Percentiles rank a stretch among this genome's conserved stretches.
These are phyloP conservation scores for Mamestra brassicae DNA, from an alignment of 2,888 invertebrate species.

Conservation along the genomic window DNA sequence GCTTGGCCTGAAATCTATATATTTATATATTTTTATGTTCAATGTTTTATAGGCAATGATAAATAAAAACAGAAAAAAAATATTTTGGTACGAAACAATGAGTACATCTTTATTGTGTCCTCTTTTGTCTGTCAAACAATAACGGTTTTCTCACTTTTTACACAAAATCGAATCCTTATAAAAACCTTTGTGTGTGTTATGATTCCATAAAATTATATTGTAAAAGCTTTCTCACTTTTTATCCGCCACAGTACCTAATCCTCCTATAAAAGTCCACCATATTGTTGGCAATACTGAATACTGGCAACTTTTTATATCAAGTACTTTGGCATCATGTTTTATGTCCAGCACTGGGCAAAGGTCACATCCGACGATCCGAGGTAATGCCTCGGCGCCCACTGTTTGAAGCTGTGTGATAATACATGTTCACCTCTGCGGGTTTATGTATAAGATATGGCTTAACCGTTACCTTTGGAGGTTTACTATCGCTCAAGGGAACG, in stretches of 20 bases:
- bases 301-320: slow-evolving; percentile 48
- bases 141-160: slow-evolving; percentile 16
- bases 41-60: neutral
- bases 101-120: neutral
- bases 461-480: slow-evolving; percentile 36
- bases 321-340: slow-evolving; percentile 57
- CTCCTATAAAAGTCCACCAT: slow-evolving; percentile 47
- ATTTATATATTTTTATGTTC: neutral
- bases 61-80: neutral
- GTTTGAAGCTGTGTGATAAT: slow-evolving; percentile 41
- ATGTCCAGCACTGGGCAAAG: slow-evolving; percentile 56
- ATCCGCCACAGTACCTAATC: slow-evolving; percentile 47
- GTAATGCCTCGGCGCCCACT: slow-evolving; percentile 34
- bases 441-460: slow-evolving; percentile 28
- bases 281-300: slow-evolving; percentile 45
- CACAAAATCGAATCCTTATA: slow-evolving; percentile 38
- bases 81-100: neutral
- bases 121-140: slow-evolving; percentile 8
- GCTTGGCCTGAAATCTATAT: neutral
- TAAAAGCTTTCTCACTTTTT: slow-evolving; percentile 43
- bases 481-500: slow-evolving; percentile 13
- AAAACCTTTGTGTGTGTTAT: slow-evolving; percentile 49
- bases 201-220: slow-evolving; percentile 56
- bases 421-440: slow-evolving; percentile 38
- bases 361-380: slow-evolving; percentile 32